Evolutionary conservation across 2,888 invertebrate species (phyloP), one percentile per base, ranked within the genome.

Genomic region (Heliconius aoede): DNA sequence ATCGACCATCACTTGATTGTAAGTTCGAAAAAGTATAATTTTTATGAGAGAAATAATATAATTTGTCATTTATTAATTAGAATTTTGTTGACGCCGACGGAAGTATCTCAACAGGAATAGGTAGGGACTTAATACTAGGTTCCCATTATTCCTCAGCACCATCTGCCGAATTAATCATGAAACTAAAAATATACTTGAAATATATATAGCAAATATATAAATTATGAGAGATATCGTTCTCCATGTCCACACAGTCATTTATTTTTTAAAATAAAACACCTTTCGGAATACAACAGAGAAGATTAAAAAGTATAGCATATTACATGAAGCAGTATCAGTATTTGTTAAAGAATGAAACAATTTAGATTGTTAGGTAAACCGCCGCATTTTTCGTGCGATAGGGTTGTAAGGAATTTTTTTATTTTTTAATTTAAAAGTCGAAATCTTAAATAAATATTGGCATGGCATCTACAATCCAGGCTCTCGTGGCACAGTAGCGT

Each of bases 301-400:
- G n/a, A 30, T 30, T 55, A 55, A n/a, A 55, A 36, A 55, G 26
- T 36, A 73, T 26, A 13, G 36, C 32, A n/a, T 55, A 74, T 67
- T 74, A 4, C 32, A 74, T 68, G 30, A 46, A 60, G 60, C 68
- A 30, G 55, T n/a, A 60, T 46, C 30, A 68, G n/a, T 74, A 46
- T 68, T 68, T 60, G n/a, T 30, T 74, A 32, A 46, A 68, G 60
- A 67, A 68, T n/a, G 40, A 74, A 68, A 60, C 65, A 68, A 68
- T 60, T 30, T 7, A 40, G 13, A 30, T 30, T 69, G 40, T 46
- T 36, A 67, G 74, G 67, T 67, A 46, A 51, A 68, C 68, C 68
- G 60, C 30, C 58, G 24, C 46, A 74, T 74, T 68, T 68, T 68
- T 68, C 30, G 36, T 61, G 18, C 30, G 24, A 4, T 74, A 74